Conservation (phyloP, 2,113 vertebrate species). For the Ictalurus furcatus region DNA sequence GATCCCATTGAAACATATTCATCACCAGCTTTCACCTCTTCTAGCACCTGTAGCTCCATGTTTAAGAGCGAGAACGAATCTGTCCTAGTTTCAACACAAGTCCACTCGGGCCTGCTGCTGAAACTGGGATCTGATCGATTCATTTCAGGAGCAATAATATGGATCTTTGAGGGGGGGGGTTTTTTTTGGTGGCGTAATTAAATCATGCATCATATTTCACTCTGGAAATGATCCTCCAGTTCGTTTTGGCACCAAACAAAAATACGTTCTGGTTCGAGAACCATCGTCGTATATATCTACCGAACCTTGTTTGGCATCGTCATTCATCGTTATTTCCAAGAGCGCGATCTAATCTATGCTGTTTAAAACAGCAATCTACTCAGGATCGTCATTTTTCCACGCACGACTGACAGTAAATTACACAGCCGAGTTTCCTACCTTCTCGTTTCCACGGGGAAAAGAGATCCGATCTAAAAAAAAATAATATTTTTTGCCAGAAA, state of each 20-base stretch:
- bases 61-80: not conserved
- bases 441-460: not conserved
- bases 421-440: not conserved
- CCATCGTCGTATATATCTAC: too few species aligned
- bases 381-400: not conserved
- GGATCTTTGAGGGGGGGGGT: not conserved
- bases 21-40: not conserved
- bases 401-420: not conserved
- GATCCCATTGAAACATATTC: not conserved
- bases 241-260: not conserved
- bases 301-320: not conserved
- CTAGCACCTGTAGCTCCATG: not conserved
- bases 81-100: not conserved
- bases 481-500: not conserved
- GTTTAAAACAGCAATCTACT: not conserved
- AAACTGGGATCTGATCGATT: not conserved
- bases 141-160: not conserved
- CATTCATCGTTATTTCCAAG: not conserved
- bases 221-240: not conserved
- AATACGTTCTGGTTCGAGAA: not conserved
- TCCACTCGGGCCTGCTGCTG: not conserved
- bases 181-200: not conserved
- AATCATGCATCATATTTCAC: not conserved
- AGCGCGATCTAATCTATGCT: not conserved
- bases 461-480: not conserved